Base-by-base conservation (phyloP, 2,113 vertebrate genomes). In the Oenanthe oenanthe region DNA sequence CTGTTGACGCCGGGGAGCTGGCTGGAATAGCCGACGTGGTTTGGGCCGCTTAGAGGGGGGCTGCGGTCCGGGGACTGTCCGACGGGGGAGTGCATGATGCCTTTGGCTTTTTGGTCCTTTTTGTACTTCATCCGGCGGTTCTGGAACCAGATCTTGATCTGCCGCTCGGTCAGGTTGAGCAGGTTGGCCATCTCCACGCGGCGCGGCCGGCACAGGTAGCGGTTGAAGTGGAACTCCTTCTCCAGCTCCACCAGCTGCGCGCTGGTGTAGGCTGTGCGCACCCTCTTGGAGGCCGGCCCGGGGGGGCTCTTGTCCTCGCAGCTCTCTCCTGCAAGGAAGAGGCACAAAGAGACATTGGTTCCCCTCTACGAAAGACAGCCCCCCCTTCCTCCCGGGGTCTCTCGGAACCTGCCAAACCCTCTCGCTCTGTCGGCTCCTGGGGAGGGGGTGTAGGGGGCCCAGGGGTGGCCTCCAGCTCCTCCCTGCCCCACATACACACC, bases 91-190 rank as follows among this genome's bases (percentile, higher is more conserved):
- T 99, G 99, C 97, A 99, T 98, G 92, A 99, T 99, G 96, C 99
- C 99, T 98, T 99, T 99, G 92, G 99, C 98, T 98, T 99, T 99
- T 98, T 99, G 99, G 97, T 99, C 99, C 98, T 99, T 99, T 98
- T 99, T 99, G 98, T 99, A 99, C 97, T 99, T 99, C 99, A 99
- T 99, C 96, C 99, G 98, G 92, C 99, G 96, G 98, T 99, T 99
- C 97, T 99, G 99, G 98, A 99, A 99, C 99, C 99, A 99, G 98
- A 99, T 99, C 98, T 99, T 99, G 96, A 99, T 99, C 98, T 99
- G 99, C 60, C 99, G 98, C 97, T 99, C 99, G 32, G 99, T 99
- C 94, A 99, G 98, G 96, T 99, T 99, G 89, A 99, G 98, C 81
- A 99, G 97, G 97, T 99, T 99, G 71, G 99, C 99, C 99, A 99